Percentiles rank a stretch among this genome's conserved stretches.
Conservation (phyloP, 1,140 invertebrate genomes). For the Whitmania pigra region DNA sequence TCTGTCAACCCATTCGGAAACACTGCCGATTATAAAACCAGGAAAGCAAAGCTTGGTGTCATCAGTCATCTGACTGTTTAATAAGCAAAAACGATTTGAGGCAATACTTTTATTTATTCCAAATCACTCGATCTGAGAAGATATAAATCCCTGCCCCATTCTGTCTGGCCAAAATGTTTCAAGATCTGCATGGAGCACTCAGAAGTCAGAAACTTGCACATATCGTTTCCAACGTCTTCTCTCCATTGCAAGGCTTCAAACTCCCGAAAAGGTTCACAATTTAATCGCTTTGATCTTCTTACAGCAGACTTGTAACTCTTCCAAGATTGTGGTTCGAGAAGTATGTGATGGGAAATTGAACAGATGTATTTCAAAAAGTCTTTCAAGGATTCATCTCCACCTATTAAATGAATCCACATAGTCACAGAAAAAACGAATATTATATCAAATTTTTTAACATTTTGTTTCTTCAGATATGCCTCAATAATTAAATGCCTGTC, state of each 20-base stretch:
- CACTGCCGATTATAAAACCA: no score
- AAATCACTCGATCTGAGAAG: no score
- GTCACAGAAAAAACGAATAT: constrained; percentile 2
- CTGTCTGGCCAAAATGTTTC: constrained; percentile 2
- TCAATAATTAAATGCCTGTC: neutral
- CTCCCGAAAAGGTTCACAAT: neutral
- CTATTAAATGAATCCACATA: constrained; percentile 10
- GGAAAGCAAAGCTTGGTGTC: no score
- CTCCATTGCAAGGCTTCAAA: neutral
- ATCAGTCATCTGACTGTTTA: no score
- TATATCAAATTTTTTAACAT: neutral
- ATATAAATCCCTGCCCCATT: neutral
- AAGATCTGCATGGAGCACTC: neutral
- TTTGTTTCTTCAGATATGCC: neutral
- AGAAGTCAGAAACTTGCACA: neutral
- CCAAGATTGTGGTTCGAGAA: constrained; percentile 9
- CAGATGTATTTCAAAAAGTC: neutral
- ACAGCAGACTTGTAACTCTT: constrained; percentile 11
- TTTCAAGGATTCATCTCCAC: neutral
- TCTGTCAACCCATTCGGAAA: no score
- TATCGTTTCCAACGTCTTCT: neutral
- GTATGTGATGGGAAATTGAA: neutral
- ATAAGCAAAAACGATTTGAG: no score
- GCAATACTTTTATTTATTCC: no score
- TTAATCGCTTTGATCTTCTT: neutral